These are phyloP conservation scores for Apamea crenata DNA, from an alignment of 2,888 invertebrate genomes.

Conservation along the genomic window DNA sequence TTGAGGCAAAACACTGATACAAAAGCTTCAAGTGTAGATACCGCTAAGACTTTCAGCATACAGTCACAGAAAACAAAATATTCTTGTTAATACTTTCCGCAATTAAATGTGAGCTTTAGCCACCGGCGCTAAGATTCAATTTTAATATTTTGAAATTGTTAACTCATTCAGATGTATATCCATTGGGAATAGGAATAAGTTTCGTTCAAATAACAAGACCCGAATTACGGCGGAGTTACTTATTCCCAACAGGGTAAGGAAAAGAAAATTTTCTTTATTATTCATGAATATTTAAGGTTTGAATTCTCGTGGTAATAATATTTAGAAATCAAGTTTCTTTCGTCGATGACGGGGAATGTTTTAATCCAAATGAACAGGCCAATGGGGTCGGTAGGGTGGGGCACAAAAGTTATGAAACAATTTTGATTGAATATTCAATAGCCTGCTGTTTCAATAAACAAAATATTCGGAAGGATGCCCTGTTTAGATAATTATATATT, in stretches of 20 bases:
- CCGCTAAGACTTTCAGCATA: not conserved
- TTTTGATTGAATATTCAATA: slow-evolving; percentile 52
- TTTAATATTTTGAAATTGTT: slow-evolving; percentile 59
- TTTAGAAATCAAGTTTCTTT: slow-evolving; percentile 63
- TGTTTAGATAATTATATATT: slow-evolving; percentile 24
- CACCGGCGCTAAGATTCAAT: slow-evolving; percentile 32
- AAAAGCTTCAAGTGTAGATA: slow-evolving; percentile 3
- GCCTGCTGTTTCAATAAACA: slow-evolving; percentile 41
- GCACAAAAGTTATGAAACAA: slow-evolving; percentile 53
- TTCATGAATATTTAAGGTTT: slow-evolving; percentile 70
- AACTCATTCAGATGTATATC: slow-evolving; percentile 68
- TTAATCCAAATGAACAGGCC: slow-evolving; percentile 51
- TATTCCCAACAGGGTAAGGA: slow-evolving; percentile 68
- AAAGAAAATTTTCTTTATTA: slow-evolving; percentile 66
- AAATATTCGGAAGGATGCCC: slow-evolving; percentile 35
- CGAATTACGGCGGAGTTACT: slow-evolving; percentile 68
- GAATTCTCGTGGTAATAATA: slow-evolving; percentile 64
- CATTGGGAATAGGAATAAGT: slow-evolving; percentile 72
- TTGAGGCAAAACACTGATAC: slow-evolving; percentile 5
- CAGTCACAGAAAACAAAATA: slow-evolving; percentile 4
- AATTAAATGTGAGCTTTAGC: slow-evolving; percentile 43
- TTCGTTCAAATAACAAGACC: slow-evolving; percentile 74
- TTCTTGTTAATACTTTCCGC: not conserved
- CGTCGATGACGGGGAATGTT: slow-evolving; percentile 49
- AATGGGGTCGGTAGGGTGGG: slow-evolving; percentile 9